Percentiles rank a stretch among this genome's conserved stretches.
Conservation (phyloP, 2,888 invertebrate genomes). For the Amblyjoppa proteus region DNA sequence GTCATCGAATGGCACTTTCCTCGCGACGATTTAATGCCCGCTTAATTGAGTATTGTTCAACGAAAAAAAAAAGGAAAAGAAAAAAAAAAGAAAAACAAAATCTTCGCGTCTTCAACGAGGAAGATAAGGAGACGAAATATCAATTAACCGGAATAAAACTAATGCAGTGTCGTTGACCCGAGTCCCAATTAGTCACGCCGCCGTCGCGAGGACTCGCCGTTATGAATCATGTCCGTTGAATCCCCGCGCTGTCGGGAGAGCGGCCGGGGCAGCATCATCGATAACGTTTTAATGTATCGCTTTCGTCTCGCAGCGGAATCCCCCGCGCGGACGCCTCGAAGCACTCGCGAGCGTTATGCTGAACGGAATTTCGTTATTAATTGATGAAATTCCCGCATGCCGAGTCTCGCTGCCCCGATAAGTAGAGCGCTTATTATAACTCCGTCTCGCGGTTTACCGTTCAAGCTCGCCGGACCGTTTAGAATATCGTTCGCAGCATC, state of each 20-base stretch:
- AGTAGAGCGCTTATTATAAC: constrained; percentile 7
- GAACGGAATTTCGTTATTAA: constrained; percentile 39
- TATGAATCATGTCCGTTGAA: constrained; percentile 67
- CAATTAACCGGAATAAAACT: constrained; percentile 31
- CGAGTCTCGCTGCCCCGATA: constrained; percentile 34
- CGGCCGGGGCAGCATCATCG: constrained; percentile 29
- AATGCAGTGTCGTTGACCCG: constrained; percentile 55
- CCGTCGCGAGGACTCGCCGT: constrained; percentile 55
- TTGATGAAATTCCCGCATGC: constrained; percentile 24
- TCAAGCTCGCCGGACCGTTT: constrained; percentile 67
- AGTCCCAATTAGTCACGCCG: constrained; percentile 59
- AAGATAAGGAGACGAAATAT: neutral
- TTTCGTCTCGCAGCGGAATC: constrained; percentile 26
- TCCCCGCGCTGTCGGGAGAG: constrained; percentile 25
- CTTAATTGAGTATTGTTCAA: neutral
- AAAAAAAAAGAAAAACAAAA: too few relatives aligned
- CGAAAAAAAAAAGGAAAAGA: neutral
- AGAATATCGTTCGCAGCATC: constrained; percentile 60
- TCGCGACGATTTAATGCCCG: neutral
- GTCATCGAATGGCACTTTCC: neutral
- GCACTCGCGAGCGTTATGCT: neutral
- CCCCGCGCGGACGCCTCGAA: constrained; percentile 19
- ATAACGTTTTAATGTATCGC: constrained; percentile 38
- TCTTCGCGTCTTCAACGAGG: neutral
- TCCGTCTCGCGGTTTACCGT: neutral